phyloP scores from a whole-genome alignment of 2,113 vertebrate genomes.

The Dasypus novemcinctus region DNA sequence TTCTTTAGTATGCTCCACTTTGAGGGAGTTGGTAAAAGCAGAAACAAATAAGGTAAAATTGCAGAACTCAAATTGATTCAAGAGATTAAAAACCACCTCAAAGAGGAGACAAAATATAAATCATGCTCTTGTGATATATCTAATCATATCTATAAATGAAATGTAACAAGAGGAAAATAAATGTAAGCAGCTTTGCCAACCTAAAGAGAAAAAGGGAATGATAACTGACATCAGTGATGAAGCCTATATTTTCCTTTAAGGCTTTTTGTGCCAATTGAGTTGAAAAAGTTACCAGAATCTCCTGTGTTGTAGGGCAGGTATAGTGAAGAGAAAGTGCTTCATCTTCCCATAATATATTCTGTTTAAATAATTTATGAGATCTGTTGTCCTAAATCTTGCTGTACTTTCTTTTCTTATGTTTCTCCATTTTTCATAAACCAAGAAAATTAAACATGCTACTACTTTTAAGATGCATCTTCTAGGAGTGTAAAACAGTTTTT shows the following conservation, averaged over 20 bases:
- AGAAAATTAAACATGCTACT: conserved; percentile 50
- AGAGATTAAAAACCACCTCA: conserved; percentile 7
- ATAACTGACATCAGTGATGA: conserved; percentile 54
- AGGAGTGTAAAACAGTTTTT: conserved; percentile 37
- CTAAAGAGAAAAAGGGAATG: conserved; percentile 46
- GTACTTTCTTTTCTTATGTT: conserved; percentile 60
- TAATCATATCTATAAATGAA: conserved; percentile 40
- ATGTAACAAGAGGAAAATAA: conserved; percentile 51
- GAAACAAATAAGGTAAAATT: neutral
- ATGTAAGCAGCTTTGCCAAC: conserved; percentile 44
- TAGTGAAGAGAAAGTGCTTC: conserved; percentile 25
- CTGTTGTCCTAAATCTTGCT: conserved; percentile 54
- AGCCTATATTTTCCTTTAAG: conserved; percentile 57
- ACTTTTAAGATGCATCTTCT: neutral
- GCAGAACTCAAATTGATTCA: neutral
- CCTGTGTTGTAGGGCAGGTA: conserved; percentile 44
- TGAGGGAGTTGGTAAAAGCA: neutral
- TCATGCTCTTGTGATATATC: neutral
- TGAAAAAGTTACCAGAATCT: conserved; percentile 67
- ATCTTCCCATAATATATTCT: conserved; percentile 43
- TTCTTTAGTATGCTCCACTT: neutral
- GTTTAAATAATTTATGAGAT: conserved; percentile 64
- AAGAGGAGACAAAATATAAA: neutral
- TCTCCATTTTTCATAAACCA: conserved; percentile 54
- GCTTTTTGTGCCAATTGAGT: conserved; percentile 68